Evolutionary conservation across 2,888 invertebrate genomes (phyloP), one percentile per base, ranked within the genome.

Genomic region (Quadriops clusia): DNA sequence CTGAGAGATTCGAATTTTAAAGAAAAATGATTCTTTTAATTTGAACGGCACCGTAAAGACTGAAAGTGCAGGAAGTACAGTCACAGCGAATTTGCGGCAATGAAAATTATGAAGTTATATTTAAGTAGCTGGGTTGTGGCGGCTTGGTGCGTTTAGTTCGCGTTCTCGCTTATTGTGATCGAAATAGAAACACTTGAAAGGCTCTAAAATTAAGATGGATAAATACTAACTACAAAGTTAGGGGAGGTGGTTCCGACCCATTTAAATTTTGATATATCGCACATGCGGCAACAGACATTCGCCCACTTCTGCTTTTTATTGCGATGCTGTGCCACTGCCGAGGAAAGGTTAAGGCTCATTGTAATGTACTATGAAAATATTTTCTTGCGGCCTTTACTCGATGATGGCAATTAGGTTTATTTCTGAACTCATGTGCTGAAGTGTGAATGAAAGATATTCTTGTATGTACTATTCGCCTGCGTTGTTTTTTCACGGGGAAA

Each of bases 1-100:
- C n/a, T n/a, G n/a, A n/a, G n/a, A n/a, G n/a, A n/a, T 53, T 52
- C 50, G 51, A 54, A 53, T 54, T 54, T 53, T 50, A 45, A 50
- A 50, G 54, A 54, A 51, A 51, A 53, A 53, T 48, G 49, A 45
- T 36, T 42, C 41, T 44, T 48, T 45, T 41, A 42, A 50, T 49
- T 44, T 45, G 44, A 45, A 40, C 40, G 46, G 50, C 44, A 51
- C 43, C 41, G 34, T 37, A 36, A 41, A 36, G 36, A n/a, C n/a
- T 31, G 23, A 31, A 31, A 35, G 29, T 33, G 37, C 44, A 53
- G 52, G 52, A 53, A 50, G 48, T 45, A 46, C 44, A 50, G 52
- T 51, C 49, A 53, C 44, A 50, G 46, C 42, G 43, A 45, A 50
- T 53, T 53, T 51, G 47, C 40, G 42, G 40, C 46, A 42, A 45